These are phyloP conservation scores for Gila orcuttii DNA, from an alignment of 2,113 vertebrate genomes.

Conservation along the genomic window DNA sequence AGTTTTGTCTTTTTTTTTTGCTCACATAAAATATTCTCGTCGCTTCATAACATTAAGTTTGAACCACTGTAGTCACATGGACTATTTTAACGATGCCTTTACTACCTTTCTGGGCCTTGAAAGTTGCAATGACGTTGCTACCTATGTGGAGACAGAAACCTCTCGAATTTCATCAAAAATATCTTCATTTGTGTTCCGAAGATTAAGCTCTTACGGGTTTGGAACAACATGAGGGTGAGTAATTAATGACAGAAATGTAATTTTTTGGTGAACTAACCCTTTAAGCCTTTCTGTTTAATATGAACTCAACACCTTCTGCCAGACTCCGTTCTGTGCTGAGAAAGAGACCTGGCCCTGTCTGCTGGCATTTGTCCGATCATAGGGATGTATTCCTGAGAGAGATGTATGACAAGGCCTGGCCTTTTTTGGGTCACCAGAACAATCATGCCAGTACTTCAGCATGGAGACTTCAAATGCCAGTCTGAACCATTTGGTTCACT, in stretches of 20 bases:
- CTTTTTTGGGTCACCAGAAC: slow-evolving; percentile 42
- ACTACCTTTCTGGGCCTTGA: too few species aligned
- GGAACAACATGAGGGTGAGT: not conserved
- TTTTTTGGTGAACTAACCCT: not conserved
- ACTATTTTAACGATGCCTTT: too few species aligned
- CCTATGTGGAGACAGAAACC: too few species aligned
- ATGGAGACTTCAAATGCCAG: slow-evolving; percentile 7
- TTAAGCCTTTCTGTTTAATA: slow-evolving; percentile 17
- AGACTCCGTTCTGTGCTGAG: slow-evolving; percentile 11
- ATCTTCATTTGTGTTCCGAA: too few species aligned
- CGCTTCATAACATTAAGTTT: too few species aligned
- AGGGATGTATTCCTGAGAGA: slow-evolving; percentile 37
- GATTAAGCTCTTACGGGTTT: not conserved
- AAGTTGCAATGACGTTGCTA: too few species aligned
- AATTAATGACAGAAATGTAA: not conserved
- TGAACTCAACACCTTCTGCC: not conserved
- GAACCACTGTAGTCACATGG: too few species aligned
- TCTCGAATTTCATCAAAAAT: too few species aligned
- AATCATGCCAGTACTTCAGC: slow-evolving; percentile 17
- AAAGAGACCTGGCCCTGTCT: slow-evolving; percentile 19
- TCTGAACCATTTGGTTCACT: slow-evolving; percentile 12
- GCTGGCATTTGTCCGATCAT: slow-evolving; percentile 34
- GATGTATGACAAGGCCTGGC: not conserved
- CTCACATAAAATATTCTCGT: too few species aligned
- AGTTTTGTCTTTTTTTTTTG: too few species aligned